Base-by-base conservation (phyloP, 2,888 invertebrate genomes). In the Parapristionchus giblindavisi region DNA sequence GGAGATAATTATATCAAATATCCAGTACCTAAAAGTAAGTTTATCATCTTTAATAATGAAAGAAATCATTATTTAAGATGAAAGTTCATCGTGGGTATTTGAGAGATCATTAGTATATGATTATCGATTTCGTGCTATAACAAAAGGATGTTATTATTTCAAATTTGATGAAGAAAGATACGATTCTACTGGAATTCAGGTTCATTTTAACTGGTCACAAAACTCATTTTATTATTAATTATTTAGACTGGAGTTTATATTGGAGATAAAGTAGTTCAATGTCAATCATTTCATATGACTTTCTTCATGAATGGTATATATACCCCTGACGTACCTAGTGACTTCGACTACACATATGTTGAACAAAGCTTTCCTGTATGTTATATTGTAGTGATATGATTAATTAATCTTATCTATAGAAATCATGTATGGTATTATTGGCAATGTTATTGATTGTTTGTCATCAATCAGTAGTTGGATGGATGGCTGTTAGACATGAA, bases 101-200 rank as follows among this genome's bases (percentile, higher is more conserved):
- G 43, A 17, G 43, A 43, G 51, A 27, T 61, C 21, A 3, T 36
- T 79, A 3, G 36, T 48, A 11, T 78, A 80, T 68, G 83, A 81
- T 65, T 83, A 81, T 51, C 38, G 52, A 29, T n/a, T 80, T 6
- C 70, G 80, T 11, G 78, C 78, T 0, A 76, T 81, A 38, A 78
- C 79, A 27, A 83, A 83, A 70, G 83, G 83, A 74, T 83, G 83
- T 60, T 83, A 80, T 68, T 79, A 56, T 71, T 81, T 80, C 74
- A 40, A 73, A n/a, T 68, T 75, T n/a, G 56, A 38, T 0, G 27
- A 61, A 11, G 81, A 83, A 56, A 40, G 75, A 24, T 82, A 80
- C 77, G 78, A 76, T 65, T 78, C 79, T 4, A 61, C 40, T 36
- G 81, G 82, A 74, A 78, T 82, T 27, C n/a, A 38, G 43, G 75